phyloP scores from a whole-genome alignment of 2,113 vertebrate genomes.

The Entosphenus tridentatus region DNA sequence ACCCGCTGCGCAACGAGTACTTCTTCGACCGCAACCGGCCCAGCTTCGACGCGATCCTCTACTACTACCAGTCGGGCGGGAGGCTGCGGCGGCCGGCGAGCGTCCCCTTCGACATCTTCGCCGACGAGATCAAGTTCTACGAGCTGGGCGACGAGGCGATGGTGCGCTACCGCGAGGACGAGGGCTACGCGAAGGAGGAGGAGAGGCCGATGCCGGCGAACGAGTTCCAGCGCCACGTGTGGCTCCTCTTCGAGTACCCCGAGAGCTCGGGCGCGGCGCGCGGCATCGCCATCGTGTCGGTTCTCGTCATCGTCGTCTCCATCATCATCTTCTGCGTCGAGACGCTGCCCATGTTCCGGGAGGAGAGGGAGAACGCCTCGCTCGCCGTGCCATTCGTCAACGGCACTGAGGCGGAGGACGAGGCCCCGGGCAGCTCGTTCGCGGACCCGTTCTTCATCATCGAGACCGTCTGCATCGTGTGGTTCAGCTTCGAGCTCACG shows the following conservation, averaged over 20 bases:
- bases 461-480: background rate
- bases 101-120: constrained; percentile 58
- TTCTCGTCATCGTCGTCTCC: constrained; percentile 69
- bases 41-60: constrained; percentile 57
- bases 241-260: constrained; percentile 70
- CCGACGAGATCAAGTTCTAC: constrained; percentile 68
- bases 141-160: constrained; percentile 48
- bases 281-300: constrained; percentile 60
- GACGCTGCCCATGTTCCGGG: constrained; percentile 58
- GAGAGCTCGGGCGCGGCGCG: constrained; percentile 55
- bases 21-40: constrained; percentile 48
- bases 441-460: background rate
- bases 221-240: constrained; percentile 34
- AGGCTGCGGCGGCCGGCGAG: constrained; percentile 46
- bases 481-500: background rate
- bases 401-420: constrained; percentile 25
- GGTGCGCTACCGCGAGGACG: constrained; percentile 47
- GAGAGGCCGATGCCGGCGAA: constrained; percentile 32
- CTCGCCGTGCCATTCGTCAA: constrained; percentile 77
- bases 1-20: constrained; percentile 22
- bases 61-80: constrained; percentile 74
- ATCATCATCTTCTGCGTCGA: constrained; percentile 80
- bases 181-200: constrained; percentile 40
- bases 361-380: constrained; percentile 59
- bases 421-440: background rate